phyloP scores from a whole-genome alignment of 1,140 invertebrate species.

The Paracyclopina nana region DNA sequence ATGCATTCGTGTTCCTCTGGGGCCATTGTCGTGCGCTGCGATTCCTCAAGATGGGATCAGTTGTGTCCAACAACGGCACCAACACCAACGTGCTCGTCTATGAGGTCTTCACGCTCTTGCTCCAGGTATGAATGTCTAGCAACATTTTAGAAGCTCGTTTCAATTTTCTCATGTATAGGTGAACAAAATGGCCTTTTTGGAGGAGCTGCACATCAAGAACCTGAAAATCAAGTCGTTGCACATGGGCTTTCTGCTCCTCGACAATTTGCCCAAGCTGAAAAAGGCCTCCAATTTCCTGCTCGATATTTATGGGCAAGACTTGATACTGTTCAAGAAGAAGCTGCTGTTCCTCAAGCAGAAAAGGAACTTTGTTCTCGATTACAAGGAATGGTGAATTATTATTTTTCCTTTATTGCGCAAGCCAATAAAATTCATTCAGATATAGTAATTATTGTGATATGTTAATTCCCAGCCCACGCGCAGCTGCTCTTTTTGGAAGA shows the following conservation, averaged over 20 bases:
- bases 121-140: no score
- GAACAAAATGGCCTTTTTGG: constrained; percentile 12
- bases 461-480: no score
- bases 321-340: neutral
- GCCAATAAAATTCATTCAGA: no score
- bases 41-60: constrained; percentile 10
- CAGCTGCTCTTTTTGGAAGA: no score
- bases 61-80: constrained; percentile 13
- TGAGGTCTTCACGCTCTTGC: constrained; percentile 13
- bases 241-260: constrained; percentile 14
- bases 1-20: constrained; percentile 15
- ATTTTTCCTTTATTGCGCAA: no score
- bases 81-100: constrained; percentile 14
- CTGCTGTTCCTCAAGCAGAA: neutral
- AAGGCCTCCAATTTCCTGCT: constrained; percentile 9
- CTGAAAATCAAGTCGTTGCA: constrained; percentile 2
- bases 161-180: no score
- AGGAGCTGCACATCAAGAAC: constrained; percentile 17
- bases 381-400: constrained; percentile 3
- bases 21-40: constrained; percentile 11
- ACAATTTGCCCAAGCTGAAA: constrained; percentile 11
- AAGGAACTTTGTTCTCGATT: neutral
- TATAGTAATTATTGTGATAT: no score
- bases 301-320: neutral
- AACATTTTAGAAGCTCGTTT: neutral